Evolutionary conservation across 2,797 vertebrate genomes (phyloP).

Genomic region (Psittacula echo): DNA sequence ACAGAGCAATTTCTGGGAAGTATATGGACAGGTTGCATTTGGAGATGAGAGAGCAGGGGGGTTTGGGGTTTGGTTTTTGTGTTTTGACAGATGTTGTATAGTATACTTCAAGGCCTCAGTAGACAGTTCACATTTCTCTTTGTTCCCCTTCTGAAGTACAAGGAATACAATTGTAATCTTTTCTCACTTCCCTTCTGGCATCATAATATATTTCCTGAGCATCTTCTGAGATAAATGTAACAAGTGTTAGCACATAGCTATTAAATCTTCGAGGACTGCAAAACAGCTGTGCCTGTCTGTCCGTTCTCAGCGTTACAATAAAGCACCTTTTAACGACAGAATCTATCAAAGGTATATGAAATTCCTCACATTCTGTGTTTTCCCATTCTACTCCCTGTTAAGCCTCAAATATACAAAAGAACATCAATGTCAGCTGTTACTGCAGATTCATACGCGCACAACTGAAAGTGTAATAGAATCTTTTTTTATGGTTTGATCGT

Average conservation of each 20-base stretch:
- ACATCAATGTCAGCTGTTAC: not conserved
- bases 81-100: not conserved
- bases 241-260: constrained; percentile 14
- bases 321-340: constrained; percentile 21
- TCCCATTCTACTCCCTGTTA: not conserved
- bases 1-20: not conserved
- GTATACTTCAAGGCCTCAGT: not conserved
- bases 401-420: not conserved
- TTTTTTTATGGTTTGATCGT: not conserved
- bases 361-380: not conserved
- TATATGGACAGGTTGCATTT: not conserved
- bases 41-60: not conserved
- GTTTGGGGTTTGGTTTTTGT: not conserved
- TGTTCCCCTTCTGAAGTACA: not conserved
- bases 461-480: not conserved
- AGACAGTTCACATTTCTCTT: not conserved
- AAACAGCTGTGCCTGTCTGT: constrained; percentile 3
- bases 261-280: constrained; percentile 1
- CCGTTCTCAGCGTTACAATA: not conserved
- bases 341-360: not conserved
- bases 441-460: not conserved
- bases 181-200: not conserved
- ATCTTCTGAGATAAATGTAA: constrained; percentile 32
- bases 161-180: not conserved
- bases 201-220: constrained; percentile 1